phyloP scores from a whole-genome alignment of 2,113 vertebrate species.

The Leucopsar rothschildi region DNA sequence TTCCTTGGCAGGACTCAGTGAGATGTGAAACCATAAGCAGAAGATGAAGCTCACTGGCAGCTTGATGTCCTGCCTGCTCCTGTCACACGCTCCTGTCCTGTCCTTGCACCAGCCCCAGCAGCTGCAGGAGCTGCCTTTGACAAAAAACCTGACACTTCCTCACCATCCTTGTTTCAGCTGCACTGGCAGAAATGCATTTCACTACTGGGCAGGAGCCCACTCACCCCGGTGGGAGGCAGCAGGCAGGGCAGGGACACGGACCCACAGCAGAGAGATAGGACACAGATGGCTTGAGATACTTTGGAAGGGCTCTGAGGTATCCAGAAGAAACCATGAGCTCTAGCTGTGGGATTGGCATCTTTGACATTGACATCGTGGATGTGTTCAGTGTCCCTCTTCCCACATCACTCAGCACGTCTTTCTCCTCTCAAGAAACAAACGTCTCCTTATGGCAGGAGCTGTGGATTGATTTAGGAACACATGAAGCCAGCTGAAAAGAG shows the following conservation, averaged over 20 bases:
- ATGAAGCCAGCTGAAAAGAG: background rate
- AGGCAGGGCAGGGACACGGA: background rate
- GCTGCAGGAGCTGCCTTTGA: background rate
- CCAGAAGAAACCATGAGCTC: background rate
- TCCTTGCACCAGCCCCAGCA: background rate
- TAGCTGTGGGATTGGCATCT: background rate
- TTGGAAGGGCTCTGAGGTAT: background rate
- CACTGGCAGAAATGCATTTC: background rate
- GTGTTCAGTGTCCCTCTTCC: background rate
- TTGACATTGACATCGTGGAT: background rate
- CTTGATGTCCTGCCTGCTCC: background rate
- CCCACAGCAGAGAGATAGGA: background rate
- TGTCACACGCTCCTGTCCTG: background rate
- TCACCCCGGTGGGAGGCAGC: background rate
- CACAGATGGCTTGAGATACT: background rate
- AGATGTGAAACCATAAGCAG: background rate
- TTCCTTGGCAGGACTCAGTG: fast-evolving
- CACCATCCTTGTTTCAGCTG: background rate
- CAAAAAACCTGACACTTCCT: background rate
- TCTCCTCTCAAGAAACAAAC: background rate
- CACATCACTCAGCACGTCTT: background rate
- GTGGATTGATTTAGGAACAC: background rate
- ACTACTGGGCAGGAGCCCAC: background rate
- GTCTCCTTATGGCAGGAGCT: background rate
- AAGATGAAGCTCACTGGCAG: background rate